phyloP scores from a whole-genome alignment of 2,113 vertebrate genomes.

The Oreocharis arfaki region DNA sequence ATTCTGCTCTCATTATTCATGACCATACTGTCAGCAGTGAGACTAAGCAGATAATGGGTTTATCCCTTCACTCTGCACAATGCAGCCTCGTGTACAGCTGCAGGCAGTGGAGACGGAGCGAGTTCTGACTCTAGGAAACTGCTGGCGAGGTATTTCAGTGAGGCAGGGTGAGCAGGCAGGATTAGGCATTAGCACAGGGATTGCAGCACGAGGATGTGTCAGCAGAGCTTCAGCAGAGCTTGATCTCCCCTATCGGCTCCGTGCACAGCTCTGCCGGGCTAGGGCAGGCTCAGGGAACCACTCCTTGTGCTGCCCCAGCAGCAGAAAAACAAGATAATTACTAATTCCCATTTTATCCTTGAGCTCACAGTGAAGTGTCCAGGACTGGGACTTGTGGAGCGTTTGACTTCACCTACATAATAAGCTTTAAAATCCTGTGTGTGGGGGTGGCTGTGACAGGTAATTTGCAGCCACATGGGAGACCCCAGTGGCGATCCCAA shows the following conservation, averaged over 20 bases:
- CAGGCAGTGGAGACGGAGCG: background rate
- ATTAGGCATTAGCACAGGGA: background rate
- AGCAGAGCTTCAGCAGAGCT: background rate
- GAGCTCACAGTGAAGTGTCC: background rate
- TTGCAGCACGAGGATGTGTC: background rate
- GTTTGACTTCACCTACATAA: background rate
- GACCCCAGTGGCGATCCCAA: background rate
- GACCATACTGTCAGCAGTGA: background rate
- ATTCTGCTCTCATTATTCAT: background rate
- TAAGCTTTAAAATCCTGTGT: background rate
- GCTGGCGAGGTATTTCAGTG: background rate
- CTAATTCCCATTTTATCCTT: background rate
- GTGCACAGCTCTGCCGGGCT: background rate
- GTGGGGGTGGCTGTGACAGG: background rate
- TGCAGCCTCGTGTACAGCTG: background rate
- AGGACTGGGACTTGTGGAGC: background rate
- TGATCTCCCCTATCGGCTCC: background rate
- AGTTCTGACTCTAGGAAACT: background rate
- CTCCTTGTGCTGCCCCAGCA: background rate
- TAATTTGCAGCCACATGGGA: background rate
- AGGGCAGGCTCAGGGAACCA: rapidly evolving
- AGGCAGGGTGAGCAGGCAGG: background rate
- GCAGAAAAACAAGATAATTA: background rate
- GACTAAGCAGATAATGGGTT: background rate
- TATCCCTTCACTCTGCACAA: background rate